Percentiles rank a stretch among this genome's conserved stretches.
phyloP scores from a whole-genome alignment of 2,888 invertebrate genomes.

The Melinopterus prodromus region DNA sequence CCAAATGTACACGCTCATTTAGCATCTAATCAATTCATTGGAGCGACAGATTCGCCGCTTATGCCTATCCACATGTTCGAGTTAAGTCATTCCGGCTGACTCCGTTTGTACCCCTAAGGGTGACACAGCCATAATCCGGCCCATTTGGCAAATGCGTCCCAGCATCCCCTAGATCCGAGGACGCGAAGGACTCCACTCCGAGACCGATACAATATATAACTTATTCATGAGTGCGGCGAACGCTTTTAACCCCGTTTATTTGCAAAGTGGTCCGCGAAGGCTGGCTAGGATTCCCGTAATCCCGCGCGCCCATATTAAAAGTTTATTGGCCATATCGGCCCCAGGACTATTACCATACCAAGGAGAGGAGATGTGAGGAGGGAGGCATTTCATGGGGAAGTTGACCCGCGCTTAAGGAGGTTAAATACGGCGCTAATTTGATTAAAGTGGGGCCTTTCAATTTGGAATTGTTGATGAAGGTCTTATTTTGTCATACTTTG shows the following conservation, averaged over 20 bases:
- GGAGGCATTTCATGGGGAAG: background rate
- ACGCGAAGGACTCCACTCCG: slow-evolving; percentile 40
- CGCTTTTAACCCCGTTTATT: slow-evolving; percentile 59
- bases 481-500: background rate
- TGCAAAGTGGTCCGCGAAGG: slow-evolving; percentile 52
- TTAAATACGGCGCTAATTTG: background rate
- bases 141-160: slow-evolving; percentile 57
- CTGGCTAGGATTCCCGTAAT: slow-evolving; percentile 16
- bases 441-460: background rate
- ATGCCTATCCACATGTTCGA: background rate
- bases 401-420: background rate
- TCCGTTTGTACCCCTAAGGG: slow-evolving; percentile 43
- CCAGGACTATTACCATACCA: background rate
- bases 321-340: slow-evolving; percentile 31
- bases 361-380: background rate
- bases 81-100: slow-evolving; percentile 7
- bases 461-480: background rate
- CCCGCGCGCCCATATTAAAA: slow-evolving; percentile 30
- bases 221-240: slow-evolving; percentile 60
- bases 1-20: background rate
- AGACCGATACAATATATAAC: slow-evolving; percentile 49
- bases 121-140: slow-evolving; percentile 58
- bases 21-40: background rate
- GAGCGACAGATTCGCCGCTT: background rate
- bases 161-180: slow-evolving; percentile 38